Evolutionary conservation across 2,888 invertebrate species (phyloP), one percentile per base, ranked within the genome.

Genomic region (Ennomos fuscantarius): DNA sequence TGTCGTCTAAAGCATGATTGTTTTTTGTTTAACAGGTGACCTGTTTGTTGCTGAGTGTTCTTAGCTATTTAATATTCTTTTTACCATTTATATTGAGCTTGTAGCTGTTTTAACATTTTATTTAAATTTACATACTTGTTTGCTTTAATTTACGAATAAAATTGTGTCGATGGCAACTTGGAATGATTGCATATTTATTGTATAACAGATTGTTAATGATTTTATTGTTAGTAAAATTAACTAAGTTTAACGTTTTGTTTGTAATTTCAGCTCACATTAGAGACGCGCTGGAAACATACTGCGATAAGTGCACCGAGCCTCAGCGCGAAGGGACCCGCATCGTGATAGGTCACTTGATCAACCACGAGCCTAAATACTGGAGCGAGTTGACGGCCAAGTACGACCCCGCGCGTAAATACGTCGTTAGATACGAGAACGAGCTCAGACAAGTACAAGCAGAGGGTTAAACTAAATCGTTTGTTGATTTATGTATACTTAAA

Each of bases 201-300:
- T n/a, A n/a, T n/a, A n/a, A n/a, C n/a, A n/a, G n/a, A n/a, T n/a
- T n/a, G n/a, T n/a, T n/a, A n/a, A n/a, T n/a, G n/a, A n/a, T n/a
- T n/a, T n/a, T n/a, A n/a, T n/a, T n/a, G n/a, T n/a, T n/a, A n/a
- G n/a, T n/a, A n/a, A n/a, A n/a, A 24, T 24, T 24, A 3, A 15
- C 3, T 15, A 24, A 24, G 2, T 24, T 6, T 24, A 39, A 12
- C 40, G 40, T 9, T 31, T 11, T 9, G 3, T 50, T 47, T 41
- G 8, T 8, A 37, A 41, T 68, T 45, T 9, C 78, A 89, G 89
- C 78, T 36, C 83, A 87, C 69, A 79, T 87, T 34, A 66, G 43
- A 74, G 89, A 91, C 12, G 89, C 89, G 0, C 60, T 92, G 1
- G 81, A 84, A 59, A 84, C 78, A 34, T 68, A 79, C 54, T 92